Evolutionary conservation across 2,113 vertebrate genomes (phyloP).

Genomic region (Aegithalos caudatus): DNA sequence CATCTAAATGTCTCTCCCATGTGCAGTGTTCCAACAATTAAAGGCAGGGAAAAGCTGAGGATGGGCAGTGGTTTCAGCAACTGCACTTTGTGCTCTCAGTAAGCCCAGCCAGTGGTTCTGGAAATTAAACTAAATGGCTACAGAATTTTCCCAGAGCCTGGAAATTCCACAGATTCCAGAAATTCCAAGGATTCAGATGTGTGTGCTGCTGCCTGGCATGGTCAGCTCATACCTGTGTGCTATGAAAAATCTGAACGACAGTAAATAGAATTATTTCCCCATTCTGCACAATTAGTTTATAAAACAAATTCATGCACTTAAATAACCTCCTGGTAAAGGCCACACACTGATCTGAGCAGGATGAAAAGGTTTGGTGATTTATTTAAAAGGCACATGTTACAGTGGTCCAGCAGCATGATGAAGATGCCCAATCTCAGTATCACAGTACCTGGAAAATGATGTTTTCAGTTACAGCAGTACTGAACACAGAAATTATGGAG

Average conservation of each 20-base stretch:
- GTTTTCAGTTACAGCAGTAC: not conserved
- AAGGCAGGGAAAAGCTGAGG: not conserved
- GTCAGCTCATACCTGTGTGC: accelerated
- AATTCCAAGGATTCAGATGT: not conserved
- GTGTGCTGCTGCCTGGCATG: not conserved
- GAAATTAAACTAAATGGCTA: not conserved
- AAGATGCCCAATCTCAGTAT: not conserved
- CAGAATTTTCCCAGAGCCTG: not conserved
- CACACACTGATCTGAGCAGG: not conserved
- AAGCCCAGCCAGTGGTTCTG: not conserved
- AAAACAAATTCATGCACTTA: not conserved
- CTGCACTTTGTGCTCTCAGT: not conserved
- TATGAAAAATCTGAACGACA: not conserved
- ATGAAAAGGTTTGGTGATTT: not conserved
- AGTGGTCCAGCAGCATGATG: not conserved
- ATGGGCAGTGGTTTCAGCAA: not conserved
- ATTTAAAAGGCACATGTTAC: not conserved
- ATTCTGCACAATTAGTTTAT: not conserved
- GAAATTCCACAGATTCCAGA: not conserved
- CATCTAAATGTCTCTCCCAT: not conserved
- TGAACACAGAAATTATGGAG: not conserved
- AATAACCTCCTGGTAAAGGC: not conserved
- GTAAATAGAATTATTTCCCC: not conserved
- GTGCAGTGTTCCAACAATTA: accelerated
- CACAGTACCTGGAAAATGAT: not conserved